Percentiles rank a stretch among this genome's conserved stretches.
Conservation (phyloP, 2,888 invertebrate genomes). For the Elysia crispata region DNA sequence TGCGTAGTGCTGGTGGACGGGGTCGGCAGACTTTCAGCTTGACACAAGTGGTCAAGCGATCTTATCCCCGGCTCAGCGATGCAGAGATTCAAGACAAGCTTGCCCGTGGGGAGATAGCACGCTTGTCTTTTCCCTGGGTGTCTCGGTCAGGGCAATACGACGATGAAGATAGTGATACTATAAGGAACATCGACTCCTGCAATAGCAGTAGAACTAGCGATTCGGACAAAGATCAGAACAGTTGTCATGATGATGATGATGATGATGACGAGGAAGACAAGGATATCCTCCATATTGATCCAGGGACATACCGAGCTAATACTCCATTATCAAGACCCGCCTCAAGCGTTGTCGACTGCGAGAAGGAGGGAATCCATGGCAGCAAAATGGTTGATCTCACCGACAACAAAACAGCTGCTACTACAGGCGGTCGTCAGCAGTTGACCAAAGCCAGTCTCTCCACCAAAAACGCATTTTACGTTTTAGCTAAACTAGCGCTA, state of each 20-base stretch:
- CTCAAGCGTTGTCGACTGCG: background rate
- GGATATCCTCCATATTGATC: background rate
- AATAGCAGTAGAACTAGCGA: conserved; percentile 49
- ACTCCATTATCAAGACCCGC: background rate
- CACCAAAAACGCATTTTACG: conserved; percentile 3
- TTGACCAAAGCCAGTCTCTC: background rate
- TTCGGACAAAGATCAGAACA: conserved; percentile 14
- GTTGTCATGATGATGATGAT: background rate
- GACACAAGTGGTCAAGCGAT: conserved; percentile 61
- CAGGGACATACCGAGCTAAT: background rate
- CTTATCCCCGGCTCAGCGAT: conserved; percentile 61
- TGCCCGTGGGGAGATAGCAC: conserved; percentile 64
- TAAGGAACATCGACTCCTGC: conserved; percentile 48
- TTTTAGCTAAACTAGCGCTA: conserved; percentile 49
- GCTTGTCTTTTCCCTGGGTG: conserved; percentile 49
- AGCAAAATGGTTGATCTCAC: too few relatives aligned
- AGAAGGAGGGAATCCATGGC: background rate
- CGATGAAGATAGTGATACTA: background rate
- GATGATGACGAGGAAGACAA: conserved; percentile 3
- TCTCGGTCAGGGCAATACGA: conserved; percentile 36
- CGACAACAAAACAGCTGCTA: background rate
- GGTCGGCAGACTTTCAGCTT: conserved; percentile 64
- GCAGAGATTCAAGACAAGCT: conserved; percentile 67
- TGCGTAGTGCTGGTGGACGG: conserved; percentile 54
- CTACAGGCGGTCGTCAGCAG: background rate